A percentile compares a stretch with the other conserved stretches of the same genome.
phyloP scores from a whole-genome alignment of 2,113 vertebrate species.

The Triplophysa siluroides region DNA sequence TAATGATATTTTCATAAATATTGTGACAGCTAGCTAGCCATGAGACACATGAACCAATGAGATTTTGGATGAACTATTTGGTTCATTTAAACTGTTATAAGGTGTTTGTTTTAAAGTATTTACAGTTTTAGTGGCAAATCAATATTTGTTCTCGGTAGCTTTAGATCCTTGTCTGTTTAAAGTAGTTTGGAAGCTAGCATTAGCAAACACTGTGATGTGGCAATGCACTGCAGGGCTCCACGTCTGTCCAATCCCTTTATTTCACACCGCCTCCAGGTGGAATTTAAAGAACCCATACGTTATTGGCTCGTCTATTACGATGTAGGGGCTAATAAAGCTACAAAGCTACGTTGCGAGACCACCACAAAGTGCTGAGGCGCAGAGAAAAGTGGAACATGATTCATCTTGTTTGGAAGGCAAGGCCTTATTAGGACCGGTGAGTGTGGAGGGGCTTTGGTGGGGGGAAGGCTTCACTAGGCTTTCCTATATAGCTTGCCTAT shows the following conservation, averaged over 20 bases:
- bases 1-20: too few species aligned
- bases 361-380: conserved; percentile 65
- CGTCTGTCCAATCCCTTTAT: not conserved
- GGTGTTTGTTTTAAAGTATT: not conserved
- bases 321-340: conserved; percentile 59
- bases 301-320: conserved; percentile 60
- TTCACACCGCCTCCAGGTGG: conserved; percentile 3
- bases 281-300: conserved; percentile 53
- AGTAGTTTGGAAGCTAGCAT: conserved; percentile 3
- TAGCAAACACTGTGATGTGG: conserved; percentile 2
- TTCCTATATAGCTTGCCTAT: conserved; percentile 59
- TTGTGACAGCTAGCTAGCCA: too few species aligned
- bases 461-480: conserved; percentile 53
- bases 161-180: not conserved
- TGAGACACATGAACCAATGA: too few species aligned
- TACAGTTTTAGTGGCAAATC: not conserved
- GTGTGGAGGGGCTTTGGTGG: conserved; percentile 35
- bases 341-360: conserved; percentile 54
- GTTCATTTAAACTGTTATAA: not conserved
- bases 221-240: conserved; percentile 2
- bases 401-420: conserved; percentile 69
- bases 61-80: not conserved
- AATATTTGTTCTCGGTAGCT: not conserved
- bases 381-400: conserved; percentile 65
- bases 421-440: conserved; percentile 46